Conservation (phyloP, 2,888 invertebrate genomes). For the Drosophila mayaguana region DNA sequence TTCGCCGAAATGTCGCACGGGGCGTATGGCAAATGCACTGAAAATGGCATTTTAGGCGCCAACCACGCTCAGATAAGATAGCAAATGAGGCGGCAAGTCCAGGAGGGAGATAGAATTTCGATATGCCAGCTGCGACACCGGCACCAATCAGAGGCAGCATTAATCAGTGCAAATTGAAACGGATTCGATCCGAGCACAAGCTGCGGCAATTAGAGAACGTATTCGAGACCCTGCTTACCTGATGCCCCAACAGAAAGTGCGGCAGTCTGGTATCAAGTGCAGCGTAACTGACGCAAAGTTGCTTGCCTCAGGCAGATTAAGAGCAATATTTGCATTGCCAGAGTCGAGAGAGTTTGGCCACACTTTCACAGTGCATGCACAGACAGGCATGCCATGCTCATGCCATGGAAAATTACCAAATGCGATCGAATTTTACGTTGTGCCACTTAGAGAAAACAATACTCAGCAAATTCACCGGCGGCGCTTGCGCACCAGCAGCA, state of each 20-base stretch:
- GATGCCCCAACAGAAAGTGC: slow-evolving; percentile 22
- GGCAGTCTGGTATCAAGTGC: slow-evolving; percentile 46
- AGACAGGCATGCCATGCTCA: slow-evolving; percentile 21
- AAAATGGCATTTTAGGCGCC: slow-evolving; percentile 35
- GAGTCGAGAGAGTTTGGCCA: slow-evolving; percentile 33
- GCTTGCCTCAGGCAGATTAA: not conserved
- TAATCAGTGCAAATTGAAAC: slow-evolving; percentile 25
- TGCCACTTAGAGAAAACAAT: slow-evolving; percentile 50
- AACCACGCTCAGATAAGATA: slow-evolving; percentile 53
- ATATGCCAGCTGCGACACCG: slow-evolving; percentile 1
- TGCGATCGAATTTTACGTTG: slow-evolving; percentile 41
- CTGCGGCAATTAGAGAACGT: slow-evolving; percentile 25
- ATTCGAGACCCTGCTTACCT: slow-evolving; percentile 18
- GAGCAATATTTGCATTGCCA: slow-evolving; percentile 26
- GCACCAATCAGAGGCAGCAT: slow-evolving; percentile 24
- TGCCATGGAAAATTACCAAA: slow-evolving; percentile 67
- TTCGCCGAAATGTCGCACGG: slow-evolving; percentile 11
- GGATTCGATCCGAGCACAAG: not conserved
- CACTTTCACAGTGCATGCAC: slow-evolving; percentile 28
- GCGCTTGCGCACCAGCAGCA: slow-evolving; percentile 67
- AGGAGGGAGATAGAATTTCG: slow-evolving; percentile 14
- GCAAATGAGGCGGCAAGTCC: not conserved
- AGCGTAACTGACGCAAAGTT: slow-evolving; percentile 24
- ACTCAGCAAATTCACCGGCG: slow-evolving; percentile 43
- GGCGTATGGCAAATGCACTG: slow-evolving; percentile 27